Base-by-base conservation (phyloP, 2,888 invertebrate genomes). In the Helobdella robusta region DNA sequence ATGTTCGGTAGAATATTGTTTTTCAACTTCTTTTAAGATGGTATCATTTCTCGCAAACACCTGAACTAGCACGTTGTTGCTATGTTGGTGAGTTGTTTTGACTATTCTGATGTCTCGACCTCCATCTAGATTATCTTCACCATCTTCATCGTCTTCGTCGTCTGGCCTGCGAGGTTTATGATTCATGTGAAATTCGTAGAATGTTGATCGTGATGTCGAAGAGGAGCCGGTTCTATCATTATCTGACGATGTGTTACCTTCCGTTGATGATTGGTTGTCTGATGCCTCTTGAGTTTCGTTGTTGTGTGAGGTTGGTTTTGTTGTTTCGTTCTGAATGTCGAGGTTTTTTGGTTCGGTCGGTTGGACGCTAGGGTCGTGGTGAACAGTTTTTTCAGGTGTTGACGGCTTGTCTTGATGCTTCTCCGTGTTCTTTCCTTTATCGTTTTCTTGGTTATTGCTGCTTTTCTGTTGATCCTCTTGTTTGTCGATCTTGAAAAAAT, bases 131-230 rank as follows among this genome's bases (percentile, higher is more conserved):
- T 50, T 25, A 50, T 50, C 50, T 18, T 46, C 35, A 58, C 58
- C 32, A 6, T 11, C 28, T 5, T 32, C 8, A 28, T 25, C 61
- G 15, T 18, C 6, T 36, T 4, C 46, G 25, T n/a, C 28, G 8
- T 32, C 34, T n/a, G 5, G n/a, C 18, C 20, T 40, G 2, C 46
- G 25, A 46, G 44, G 61, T 23, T n/a, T 32, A 6, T 59, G 32
- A 35, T 25, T 59, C 46, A 61, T 23, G 28, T 61, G 61, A 32
- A 61, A 61, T 18, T 61, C 61, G 30, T 61, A 61, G 30, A 61
- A 61, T 15, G 61, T 61, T 4, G 40, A 28, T 20, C 18, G 34
- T 18, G 59, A 30, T 18, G 25, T 34, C 8, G 20, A 25, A 3
- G 61, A n/a, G 8, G 50, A 6, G 6, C 20, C 23, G n/a, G n/a